Evolutionary conservation across 2,888 invertebrate species (phyloP).

Genomic region (Sylvicola cinctus): DNA sequence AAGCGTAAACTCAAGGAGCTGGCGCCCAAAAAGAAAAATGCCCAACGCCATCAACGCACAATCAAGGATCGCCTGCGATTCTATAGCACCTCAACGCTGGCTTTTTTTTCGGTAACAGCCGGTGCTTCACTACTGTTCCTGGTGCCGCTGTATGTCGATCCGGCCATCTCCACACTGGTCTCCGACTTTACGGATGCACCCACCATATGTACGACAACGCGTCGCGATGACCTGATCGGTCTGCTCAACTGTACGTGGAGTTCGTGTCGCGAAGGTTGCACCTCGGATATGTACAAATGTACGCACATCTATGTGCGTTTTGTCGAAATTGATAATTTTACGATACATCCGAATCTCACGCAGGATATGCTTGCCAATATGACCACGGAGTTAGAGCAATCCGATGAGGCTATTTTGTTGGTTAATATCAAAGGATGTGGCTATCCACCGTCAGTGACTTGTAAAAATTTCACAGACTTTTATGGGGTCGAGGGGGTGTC

Average conservation of each 20-base stretch:
- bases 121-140: slow-evolving; percentile 51
- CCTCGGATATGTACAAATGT: slow-evolving; percentile 52
- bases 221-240: slow-evolving; percentile 65
- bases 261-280: slow-evolving; percentile 78
- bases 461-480: slow-evolving; percentile 50
- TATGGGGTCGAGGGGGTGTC: slow-evolving; percentile 53
- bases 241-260: slow-evolving; percentile 81
- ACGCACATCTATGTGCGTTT: slow-evolving; percentile 41
- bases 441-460: slow-evolving; percentile 73
- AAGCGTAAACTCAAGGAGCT: slow-evolving; percentile 39
- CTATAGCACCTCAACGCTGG: slow-evolving; percentile 47
- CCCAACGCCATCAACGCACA: slow-evolving; percentile 29
- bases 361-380: slow-evolving; percentile 4
- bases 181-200: slow-evolving; percentile 73
- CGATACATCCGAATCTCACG: slow-evolving; percentile 24
- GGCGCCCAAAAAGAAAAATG: slow-evolving; percentile 31
- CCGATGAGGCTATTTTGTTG: slow-evolving; percentile 36
- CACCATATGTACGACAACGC: slow-evolving; percentile 62
- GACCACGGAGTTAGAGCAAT: slow-evolving; percentile 20
- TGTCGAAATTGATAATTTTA: slow-evolving; percentile 23
- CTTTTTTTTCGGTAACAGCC: slow-evolving; percentile 47
- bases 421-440: slow-evolving; percentile 84
- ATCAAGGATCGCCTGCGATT: slow-evolving; percentile 45
- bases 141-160: slow-evolving; percentile 60
- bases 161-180: slow-evolving; percentile 69